These are phyloP conservation scores for Stictocephala bisonia DNA, from an alignment of 2,888 invertebrate genomes.

Conservation along the genomic window DNA sequence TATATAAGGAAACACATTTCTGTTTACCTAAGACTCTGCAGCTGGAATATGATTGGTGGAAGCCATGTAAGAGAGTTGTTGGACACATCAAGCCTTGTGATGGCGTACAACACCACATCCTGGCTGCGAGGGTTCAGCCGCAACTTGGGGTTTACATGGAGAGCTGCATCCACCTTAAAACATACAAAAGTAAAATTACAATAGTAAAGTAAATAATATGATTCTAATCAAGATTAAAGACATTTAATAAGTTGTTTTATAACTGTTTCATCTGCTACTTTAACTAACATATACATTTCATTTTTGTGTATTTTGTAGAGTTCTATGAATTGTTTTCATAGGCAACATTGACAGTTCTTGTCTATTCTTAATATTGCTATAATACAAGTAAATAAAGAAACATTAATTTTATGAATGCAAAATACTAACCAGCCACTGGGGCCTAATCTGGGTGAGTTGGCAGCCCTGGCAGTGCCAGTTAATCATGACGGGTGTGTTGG, in stretches of 20 bases:
- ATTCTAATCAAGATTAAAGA: too few species aligned
- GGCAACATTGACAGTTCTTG: too few species aligned
- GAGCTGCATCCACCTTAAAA: conserved; percentile 76
- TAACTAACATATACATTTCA: too few species aligned
- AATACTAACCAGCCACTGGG: conserved; percentile 68
- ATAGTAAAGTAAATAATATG: too few species aligned
- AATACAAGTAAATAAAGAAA: background rate
- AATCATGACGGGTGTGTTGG: conserved; percentile 86
- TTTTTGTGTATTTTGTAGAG: too few species aligned
- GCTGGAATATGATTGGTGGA: conserved; percentile 84
- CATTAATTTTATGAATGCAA: background rate
- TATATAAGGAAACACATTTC: too few species aligned
- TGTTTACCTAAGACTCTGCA: conserved; percentile 78
- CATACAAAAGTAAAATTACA: too few species aligned
- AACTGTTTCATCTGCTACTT: too few species aligned
- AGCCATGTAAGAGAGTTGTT: conserved; percentile 85
- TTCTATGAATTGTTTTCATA: too few species aligned
- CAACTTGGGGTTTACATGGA: conserved; percentile 86
- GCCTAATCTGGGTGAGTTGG: conserved; percentile 73
- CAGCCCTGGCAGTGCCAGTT: conserved; percentile 91
- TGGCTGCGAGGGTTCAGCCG: conserved; percentile 75
- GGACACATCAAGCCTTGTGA: conserved; percentile 94
- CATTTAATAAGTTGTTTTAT: too few species aligned
- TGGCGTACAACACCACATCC: conserved; percentile 84
- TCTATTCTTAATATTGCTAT: too few species aligned